Evolutionary conservation across 1,140 invertebrate genomes (phyloP), one percentile per base, ranked within the genome.

Genomic region (Phortica variegata): DNA sequence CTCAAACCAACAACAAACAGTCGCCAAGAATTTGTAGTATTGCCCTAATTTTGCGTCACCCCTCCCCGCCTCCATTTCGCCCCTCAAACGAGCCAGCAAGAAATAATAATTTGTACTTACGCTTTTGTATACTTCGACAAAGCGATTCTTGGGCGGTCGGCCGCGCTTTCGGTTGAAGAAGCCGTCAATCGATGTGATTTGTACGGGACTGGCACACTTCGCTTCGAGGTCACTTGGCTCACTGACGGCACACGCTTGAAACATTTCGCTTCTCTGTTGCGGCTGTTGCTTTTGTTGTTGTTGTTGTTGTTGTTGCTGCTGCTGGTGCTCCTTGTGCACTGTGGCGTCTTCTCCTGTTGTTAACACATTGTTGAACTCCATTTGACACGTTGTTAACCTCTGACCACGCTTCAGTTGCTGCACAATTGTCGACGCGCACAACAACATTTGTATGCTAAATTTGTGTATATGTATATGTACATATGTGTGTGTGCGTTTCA

Each of bases 71-170:
- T n/a, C n/a, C n/a, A n/a, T n/a, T n/a, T n/a, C n/a, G n/a, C n/a
- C n/a, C n/a, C n/a, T n/a, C n/a, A n/a, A n/a, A n/a, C n/a, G n/a
- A n/a, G n/a, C n/a, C n/a, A n/a, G n/a, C n/a, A n/a, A n/a, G n/a
- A n/a, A n/a, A n/a, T n/a, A n/a, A n/a, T n/a, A n/a, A n/a, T n/a
- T 2, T 7, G 40, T 51, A 83, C 83, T 84, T 81, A 86, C 84
- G 76, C 85, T 86, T 57, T 88, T 87, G 53, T 89, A 91, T 42
- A 91, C 88, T 81, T 95, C 91, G 39, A 95, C 91, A 12, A 94
- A 85, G 3, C 91, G 80, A 74, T 95, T 95, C 77, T 95, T 95
- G 10, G 92, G 93, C 15, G 93, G 93, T 43, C 93, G 80, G 47
- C 93, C 93, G 20, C 93, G 80, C 66, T 95, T 95, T 50, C 91